phyloP scores from a whole-genome alignment of 2,888 invertebrate genomes.

The Sphaerophoria taeniata region DNA sequence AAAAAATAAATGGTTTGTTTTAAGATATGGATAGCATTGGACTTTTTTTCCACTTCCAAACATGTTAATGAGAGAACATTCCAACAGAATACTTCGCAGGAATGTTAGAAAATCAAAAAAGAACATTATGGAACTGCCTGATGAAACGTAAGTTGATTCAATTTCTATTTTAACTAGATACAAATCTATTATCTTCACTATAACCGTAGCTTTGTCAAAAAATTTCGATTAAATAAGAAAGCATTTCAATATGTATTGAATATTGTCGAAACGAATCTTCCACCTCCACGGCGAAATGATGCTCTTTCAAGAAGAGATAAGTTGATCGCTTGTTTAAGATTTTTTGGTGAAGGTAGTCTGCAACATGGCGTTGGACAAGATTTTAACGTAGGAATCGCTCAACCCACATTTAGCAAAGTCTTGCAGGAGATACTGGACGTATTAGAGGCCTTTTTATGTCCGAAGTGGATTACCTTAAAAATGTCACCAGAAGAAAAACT shows the following conservation, averaged over 20 bases:
- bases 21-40: too few species aligned
- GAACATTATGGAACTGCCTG: too few species aligned
- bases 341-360: slow-evolving; percentile 6
- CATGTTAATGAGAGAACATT: too few species aligned
- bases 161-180: too few species aligned
- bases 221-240: background rate
- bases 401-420: slow-evolving; percentile 46
- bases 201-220: slow-evolving; percentile 2
- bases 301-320: background rate
- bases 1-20: too few species aligned
- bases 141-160: too few species aligned
- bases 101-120: too few species aligned
- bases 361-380: background rate
- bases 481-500: slow-evolving; percentile 33
- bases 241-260: slow-evolving; percentile 2
- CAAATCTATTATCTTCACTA: too few species aligned
- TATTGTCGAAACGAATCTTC: slow-evolving; percentile 9
- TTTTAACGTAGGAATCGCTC: slow-evolving; percentile 35
- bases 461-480: background rate
- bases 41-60: too few species aligned
- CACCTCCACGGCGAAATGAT: slow-evolving; percentile 8
- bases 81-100: too few species aligned
- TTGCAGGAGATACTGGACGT: too few species aligned
- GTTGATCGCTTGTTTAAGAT: slow-evolving; percentile 1
- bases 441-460: background rate